phyloP scores from a whole-genome alignment of 2,888 invertebrate species.

The Marasmarcha lunaedactyla region DNA sequence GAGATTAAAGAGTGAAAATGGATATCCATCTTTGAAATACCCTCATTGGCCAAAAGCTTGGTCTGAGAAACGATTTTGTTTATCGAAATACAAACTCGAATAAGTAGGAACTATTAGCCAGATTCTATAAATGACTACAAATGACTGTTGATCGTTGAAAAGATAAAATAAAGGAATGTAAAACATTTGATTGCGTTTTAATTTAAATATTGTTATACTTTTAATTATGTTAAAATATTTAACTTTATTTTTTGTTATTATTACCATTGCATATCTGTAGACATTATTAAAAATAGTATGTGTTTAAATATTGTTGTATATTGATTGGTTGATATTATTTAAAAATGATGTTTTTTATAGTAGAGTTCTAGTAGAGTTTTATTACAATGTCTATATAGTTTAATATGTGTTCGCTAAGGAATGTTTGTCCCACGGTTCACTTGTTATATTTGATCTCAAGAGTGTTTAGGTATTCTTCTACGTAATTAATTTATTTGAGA shows the following conservation, averaged over 20 bases:
- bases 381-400: not conserved
- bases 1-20: no score
- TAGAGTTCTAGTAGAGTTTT: not conserved
- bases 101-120: not conserved
- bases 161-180: no score
- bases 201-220: no score
- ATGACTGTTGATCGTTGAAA: no score
- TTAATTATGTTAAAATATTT: no score
- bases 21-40: no score
- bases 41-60: no score
- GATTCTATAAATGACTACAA: no score
- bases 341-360: not conserved
- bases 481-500: conserved; percentile 52
- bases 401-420: conserved; percentile 24
- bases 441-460: conserved; percentile 48
- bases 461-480: conserved; percentile 54
- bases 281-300: no score
- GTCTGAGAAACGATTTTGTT: not conserved
- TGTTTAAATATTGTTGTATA: not conserved
- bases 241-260: no score
- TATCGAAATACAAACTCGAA: not conserved
- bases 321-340: not conserved
- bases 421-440: conserved; percentile 35
- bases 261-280: no score
- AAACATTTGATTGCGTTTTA: no score